Base-by-base conservation (phyloP, 2,113 vertebrate species). In the Aphelocoma coerulescens region DNA sequence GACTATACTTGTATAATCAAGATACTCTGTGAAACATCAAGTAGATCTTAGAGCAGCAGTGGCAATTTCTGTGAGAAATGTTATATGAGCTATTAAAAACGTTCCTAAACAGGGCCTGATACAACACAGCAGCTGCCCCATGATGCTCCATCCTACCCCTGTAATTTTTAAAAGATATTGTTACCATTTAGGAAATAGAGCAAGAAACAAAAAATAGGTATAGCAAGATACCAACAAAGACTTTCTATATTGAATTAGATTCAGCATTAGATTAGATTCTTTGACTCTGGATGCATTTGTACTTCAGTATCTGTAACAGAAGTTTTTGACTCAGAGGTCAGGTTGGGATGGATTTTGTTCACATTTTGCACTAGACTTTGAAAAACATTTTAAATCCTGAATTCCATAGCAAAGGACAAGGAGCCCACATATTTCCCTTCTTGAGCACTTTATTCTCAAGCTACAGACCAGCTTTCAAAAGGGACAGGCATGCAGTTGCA, bases 1-100 rank as follows among this genome's bases (percentile, higher is more conserved):
- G 84, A 73, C 66, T 87, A 27, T 22, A 82, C 91, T 91, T 79
- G 69, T 75, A 67, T 68, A 81, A 95, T 95, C 91, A 94, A 89
- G 73, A 55, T 81, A 41, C 75, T 77, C 80, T 61, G 39, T 4
- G 15, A 66, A 92, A 59, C 58, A 54, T 48, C 55, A 63, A 84
- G 89, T 59, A 87, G 48, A 55, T 86, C 80, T 91, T 73, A 35
- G 55, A 81, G 49, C 32, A 86, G 55, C 48, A 24, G 13, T 63
- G 35, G 33, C 15, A 78, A 52, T 78, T 91, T 81, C 44, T 43
- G 27, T 59, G 32, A 78, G 57, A 89, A 95, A 61, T 10, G 6
- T 74, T 49, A 10, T 21, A 41, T 44, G n/a, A 3, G 0, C 26
- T 61, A 16, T 91, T 81, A 72, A 78, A 93, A 91, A 52, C 68